Base-by-base conservation (phyloP, 2,113 vertebrate genomes). In the Podocnemis expansa region DNA sequence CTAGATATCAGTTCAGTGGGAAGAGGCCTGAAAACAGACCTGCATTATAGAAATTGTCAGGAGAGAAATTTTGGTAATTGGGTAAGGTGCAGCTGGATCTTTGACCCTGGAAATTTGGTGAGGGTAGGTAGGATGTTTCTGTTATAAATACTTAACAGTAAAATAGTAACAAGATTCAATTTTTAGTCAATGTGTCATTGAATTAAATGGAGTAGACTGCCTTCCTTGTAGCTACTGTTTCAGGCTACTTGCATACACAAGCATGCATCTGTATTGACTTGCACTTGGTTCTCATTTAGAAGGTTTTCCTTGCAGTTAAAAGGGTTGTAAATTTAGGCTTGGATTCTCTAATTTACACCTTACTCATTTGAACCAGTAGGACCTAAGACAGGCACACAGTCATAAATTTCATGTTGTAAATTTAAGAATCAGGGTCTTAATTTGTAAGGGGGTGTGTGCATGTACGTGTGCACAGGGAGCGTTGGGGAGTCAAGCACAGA, bases 221-320 rank as follows among this genome's bases (percentile, higher is more conserved):
- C 25, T 2, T 55, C 54, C 60, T 29, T 45, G 22, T 56, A 51
- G 24, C 22, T 8, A 34, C n/a, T 70, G 43, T 78, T 89, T 84
- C 34, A 24, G 4, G 5, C n/a, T 84, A 5, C n/a, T 80, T 87
- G 13, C 22, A 11, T 0, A 0, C 52, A 84, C 19, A 13, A 25
- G 47, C 31, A 73, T 12, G 56, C 92, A 91, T 24, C 7, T 12
- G 5, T 21, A 22, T 78, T 70, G 43, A 16, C 1, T 88, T 85
- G 38, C 70, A 25, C 11, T 41, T 75, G 70, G 41, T 75, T 89
- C 86, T 2, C 21, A 75, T 67, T 67, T 75, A 11, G 70, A 75
- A 75, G 78, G n/a, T n/a, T 78, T n/a, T 73, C 38, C 19, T 87
- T 1, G 2, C 6, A 73, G 34, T 52, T 47, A 21, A 12, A 55